Evolutionary conservation across 2,888 invertebrate species (phyloP), one percentile per base, ranked within the genome.

Genomic region (Scaptomyza tumidula): DNA sequence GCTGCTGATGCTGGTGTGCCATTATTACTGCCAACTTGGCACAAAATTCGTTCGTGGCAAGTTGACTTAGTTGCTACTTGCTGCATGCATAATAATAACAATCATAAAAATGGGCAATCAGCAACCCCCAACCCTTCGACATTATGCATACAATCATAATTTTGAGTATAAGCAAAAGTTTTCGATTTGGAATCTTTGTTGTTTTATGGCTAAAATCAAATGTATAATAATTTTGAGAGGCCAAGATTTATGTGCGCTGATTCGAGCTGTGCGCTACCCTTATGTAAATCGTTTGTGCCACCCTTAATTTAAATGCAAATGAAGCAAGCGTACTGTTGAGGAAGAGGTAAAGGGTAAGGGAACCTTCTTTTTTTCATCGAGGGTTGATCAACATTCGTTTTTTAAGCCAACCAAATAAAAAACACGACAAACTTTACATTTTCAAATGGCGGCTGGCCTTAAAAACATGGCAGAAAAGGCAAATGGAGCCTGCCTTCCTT

Each of bases 71-170:
- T 43, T 50, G 37, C 64, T 55, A 29, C 57, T 72, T 57, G 43
- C 53, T 80, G 86, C 78, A 74, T 88, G 84, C 86, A 83, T 83
- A 87, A 85, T 79, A 87, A 87, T 83, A 75, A 71, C 80, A 77
- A 81, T 86, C 80, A 88, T 86, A 85, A 88, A 81, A 86, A 68
- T 62, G 64, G 57, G 64, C 52, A 64, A 66, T 53, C 62, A 62
- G 49, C 29, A 41, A 35, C 11, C 16, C 41, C 41, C 39, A 46
- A 31, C n/a, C 48, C 9, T 6, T n/a, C 6, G 2, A 6, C 41
- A 87, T 83, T 83, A 83, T 83, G 86, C 88, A 85, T 87, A 85
- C 80, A 88, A 88, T 80, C 19, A 50, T 73, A 67, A 76, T 67
- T 77, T 75, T 86, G 59, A 69, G 59, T 56, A 67, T 44, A 35